A percentile compares a stretch with the other conserved stretches of the same genome.
These are phyloP conservation scores for Maniola jurtina DNA, from an alignment of 1,140 invertebrate species.

Conservation along the genomic window DNA sequence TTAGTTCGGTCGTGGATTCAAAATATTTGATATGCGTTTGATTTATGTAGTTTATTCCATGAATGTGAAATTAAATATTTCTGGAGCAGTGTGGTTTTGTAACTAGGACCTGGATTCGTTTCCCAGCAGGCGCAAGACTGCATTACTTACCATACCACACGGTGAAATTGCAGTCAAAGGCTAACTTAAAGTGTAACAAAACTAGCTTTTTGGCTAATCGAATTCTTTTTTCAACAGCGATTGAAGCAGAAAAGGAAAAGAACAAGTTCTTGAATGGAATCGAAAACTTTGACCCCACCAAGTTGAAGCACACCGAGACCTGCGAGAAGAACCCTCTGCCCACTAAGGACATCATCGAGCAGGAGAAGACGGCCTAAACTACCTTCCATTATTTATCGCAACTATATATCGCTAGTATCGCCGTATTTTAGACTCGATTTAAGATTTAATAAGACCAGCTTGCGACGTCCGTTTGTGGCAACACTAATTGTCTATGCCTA, in stretches of 20 bases:
- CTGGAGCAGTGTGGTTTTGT: too few relatives aligned
- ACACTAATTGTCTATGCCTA: neutral
- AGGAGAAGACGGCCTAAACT: constrained; percentile 84
- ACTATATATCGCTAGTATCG: constrained; percentile 74
- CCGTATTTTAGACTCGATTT: constrained; percentile 72
- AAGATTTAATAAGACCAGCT: constrained; percentile 60
- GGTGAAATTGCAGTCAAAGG: too few relatives aligned
- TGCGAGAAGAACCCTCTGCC: constrained; percentile 94
- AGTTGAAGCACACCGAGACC: constrained; percentile 93
- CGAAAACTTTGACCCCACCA: constrained; percentile 91
- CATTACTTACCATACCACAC: too few relatives aligned
- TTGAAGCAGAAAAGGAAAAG: constrained; percentile 92
- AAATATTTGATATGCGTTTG: too few relatives aligned
- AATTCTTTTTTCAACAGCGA: constrained; percentile 80
- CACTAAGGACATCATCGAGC: constrained; percentile 88
- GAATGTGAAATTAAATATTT: too few relatives aligned
- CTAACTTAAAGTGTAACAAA: too few relatives aligned
- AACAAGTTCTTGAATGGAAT: constrained; percentile 92
- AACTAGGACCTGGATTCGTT: too few relatives aligned
- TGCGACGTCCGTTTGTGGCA: constrained; percentile 40
- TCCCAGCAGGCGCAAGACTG: too few relatives aligned
- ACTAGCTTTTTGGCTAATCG: neutral
- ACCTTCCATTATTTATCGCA: constrained; percentile 46
- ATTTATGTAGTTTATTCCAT: too few relatives aligned
- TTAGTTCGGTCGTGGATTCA: too few relatives aligned